Base-by-base conservation (phyloP, 2,888 invertebrate species). In the Lepidonotus clava region DNA sequence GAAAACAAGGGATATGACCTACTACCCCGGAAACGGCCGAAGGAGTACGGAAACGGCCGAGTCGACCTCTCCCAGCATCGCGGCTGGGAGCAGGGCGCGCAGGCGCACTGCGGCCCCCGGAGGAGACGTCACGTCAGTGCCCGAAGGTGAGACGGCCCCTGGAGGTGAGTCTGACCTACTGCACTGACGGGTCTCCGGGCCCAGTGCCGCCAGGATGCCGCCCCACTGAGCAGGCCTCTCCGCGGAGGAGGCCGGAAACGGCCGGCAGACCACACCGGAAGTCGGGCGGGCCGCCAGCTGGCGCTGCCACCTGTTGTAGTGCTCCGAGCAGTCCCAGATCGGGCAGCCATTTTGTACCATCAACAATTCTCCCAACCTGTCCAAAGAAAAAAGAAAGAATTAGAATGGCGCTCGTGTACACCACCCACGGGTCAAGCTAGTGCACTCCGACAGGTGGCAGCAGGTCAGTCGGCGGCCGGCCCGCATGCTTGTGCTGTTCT, bases 11-110 rank as follows among this genome's bases (percentile, higher is more conserved):
- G 34, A 46, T 46, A 41, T 80, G 80, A 80, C 80, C 80, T 46
- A 41, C 80, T 46, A 41, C 80, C 80, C 80, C 80, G 46, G 46
- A 46, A 80, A 80, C 80, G 80, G 80, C 80, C 80, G 80, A 46
- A 80, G 80, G 80, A 46, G 46, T 80, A 80, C 80, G 80, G 46
- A 80, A 80, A 80, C 46, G 80, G 80, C 80, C 80, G 51, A 80
- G 71, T 71, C 36, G 71, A 71, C 5, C 71, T 36, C 71, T n/a
- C 38, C 71, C 71, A 24, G 71, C 24, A 24, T 36, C n/a, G 21
- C 34, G 0, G 38, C 36, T 18, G 71, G 71, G 38, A n/a, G 71
- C 2, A n/a, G 28, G 61, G 61, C 28, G 61, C n/a, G 24, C 8
- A 61, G 61, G 28, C 61, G 61, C 24, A 32, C 24, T 28, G 28